phyloP scores from a whole-genome alignment of 2,113 vertebrate genomes.

The Micromys minutus region DNA sequence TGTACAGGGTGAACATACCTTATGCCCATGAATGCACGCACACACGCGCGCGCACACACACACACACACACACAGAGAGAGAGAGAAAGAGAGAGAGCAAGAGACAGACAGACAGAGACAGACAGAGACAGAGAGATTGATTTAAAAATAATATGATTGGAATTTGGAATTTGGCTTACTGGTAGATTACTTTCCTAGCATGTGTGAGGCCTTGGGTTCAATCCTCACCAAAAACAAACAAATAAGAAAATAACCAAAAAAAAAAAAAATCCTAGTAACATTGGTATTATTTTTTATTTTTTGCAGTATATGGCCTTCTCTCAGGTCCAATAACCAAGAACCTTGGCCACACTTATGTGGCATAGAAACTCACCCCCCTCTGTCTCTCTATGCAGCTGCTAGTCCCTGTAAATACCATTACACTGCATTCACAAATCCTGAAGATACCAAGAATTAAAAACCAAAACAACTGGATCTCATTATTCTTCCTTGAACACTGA shows the following conservation, averaged over 20 bases:
- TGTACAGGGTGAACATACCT: background rate
- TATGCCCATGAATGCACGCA: background rate
- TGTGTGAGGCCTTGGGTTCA: background rate
- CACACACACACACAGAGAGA: too few species aligned
- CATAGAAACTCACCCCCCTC: background rate
- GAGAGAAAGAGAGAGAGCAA: background rate
- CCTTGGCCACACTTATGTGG: background rate
- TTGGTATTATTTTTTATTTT: constrained; percentile 57
- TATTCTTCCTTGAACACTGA: constrained; percentile 29
- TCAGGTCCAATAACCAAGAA: constrained; percentile 39
- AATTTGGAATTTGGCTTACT: background rate
- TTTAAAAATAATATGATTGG: background rate
- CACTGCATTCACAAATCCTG: constrained; percentile 39
- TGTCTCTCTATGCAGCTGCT: background rate
- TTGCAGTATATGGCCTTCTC: background rate
- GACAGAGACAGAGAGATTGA: background rate
- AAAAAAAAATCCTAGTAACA: background rate
- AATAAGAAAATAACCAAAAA: background rate
- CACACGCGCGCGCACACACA: background rate
- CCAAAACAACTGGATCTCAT: background rate
- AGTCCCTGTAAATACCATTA: constrained; percentile 43
- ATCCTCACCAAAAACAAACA: background rate
- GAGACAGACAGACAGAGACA: background rate
- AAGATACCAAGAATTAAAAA: background rate
- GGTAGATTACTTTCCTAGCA: background rate